Percentiles rank a stretch among this genome's conserved stretches.
These are phyloP conservation scores for Ormyrus pomaceus DNA, from an alignment of 2,888 invertebrate species.

Conservation along the genomic window DNA sequence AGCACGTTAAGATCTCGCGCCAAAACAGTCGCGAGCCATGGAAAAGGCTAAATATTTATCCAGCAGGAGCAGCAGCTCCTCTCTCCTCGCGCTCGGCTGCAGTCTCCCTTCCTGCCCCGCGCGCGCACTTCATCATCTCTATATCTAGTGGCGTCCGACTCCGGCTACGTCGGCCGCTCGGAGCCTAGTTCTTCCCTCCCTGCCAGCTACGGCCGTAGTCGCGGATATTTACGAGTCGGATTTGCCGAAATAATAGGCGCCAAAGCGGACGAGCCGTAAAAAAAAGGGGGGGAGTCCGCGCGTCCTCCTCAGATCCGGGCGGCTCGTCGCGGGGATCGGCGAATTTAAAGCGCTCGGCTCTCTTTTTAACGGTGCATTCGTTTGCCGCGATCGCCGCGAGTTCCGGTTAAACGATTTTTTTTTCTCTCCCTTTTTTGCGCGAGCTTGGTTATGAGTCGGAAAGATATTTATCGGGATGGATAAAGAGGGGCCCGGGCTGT, in stretches of 20 bases:
- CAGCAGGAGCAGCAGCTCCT: background rate
- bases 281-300: background rate
- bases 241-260: conserved; percentile 58
- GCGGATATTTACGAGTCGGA: conserved; percentile 61
- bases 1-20: conserved; percentile 7
- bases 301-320: background rate
- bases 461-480: too few species aligned
- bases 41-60: conserved; percentile 43
- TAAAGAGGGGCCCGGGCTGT: too few species aligned
- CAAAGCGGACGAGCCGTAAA: background rate
- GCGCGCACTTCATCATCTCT: conserved; percentile 39
- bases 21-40: conserved; percentile 3
- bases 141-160: background rate
- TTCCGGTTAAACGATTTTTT: too few species aligned
- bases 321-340: background rate
- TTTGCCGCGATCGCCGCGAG: too few species aligned
- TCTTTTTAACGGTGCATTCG: too few species aligned
- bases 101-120: too few species aligned
- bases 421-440: background rate
- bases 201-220: conserved; percentile 50
- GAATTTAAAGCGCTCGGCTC: too few species aligned
- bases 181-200: conserved; percentile 3
- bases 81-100: background rate
- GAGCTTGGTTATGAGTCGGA: background rate
- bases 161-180: background rate